phyloP scores from a whole-genome alignment of 2,888 invertebrate genomes.

The Epistrophe grossulariae region DNA sequence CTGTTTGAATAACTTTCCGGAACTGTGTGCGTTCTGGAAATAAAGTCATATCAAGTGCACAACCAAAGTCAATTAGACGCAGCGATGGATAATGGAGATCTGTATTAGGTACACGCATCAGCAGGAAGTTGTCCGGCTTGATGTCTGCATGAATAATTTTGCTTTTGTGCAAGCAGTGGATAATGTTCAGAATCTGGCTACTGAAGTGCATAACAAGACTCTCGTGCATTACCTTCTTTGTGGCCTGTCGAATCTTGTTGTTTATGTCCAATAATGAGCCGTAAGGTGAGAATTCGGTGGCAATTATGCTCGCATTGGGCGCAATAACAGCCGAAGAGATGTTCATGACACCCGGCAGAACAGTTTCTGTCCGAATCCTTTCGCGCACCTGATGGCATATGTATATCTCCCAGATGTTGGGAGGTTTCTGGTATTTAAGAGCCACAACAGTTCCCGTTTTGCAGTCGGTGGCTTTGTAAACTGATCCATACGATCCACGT shows the following conservation, averaged over 20 bases:
- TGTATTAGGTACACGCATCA: slow-evolving; percentile 88
- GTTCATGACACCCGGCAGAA: slow-evolving; percentile 90
- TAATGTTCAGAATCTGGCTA: slow-evolving; percentile 92
- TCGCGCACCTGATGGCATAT: slow-evolving; percentile 87
- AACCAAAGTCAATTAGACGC: slow-evolving; percentile 97
- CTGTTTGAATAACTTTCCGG: slow-evolving; percentile 90
- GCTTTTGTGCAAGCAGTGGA: slow-evolving; percentile 93
- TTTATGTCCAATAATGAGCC: slow-evolving; percentile 94
- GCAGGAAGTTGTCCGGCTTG: slow-evolving; percentile 97
- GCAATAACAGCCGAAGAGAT: slow-evolving; percentile 91
- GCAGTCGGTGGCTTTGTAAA: slow-evolving; percentile 85
- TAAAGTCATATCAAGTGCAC: slow-evolving; percentile 96
- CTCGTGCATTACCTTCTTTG: slow-evolving; percentile 90
- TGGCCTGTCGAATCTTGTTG: slow-evolving; percentile 89
- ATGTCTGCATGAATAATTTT: slow-evolving; percentile 97
- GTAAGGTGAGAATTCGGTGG: slow-evolving; percentile 92
- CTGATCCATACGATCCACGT: slow-evolving; percentile 94
- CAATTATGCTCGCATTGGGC: slow-evolving; percentile 92
- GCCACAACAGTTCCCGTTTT: slow-evolving; percentile 85
- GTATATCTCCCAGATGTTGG: slow-evolving; percentile 97
- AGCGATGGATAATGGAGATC: slow-evolving; percentile 89
- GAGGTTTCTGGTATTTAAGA: slow-evolving; percentile 94
- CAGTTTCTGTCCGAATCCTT: slow-evolving; percentile 84
- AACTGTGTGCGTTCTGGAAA: slow-evolving; percentile 93
- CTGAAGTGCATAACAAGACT: slow-evolving; percentile 91